Conservation (phyloP, 2,888 invertebrate genomes). For the Anodontia alba region DNA sequence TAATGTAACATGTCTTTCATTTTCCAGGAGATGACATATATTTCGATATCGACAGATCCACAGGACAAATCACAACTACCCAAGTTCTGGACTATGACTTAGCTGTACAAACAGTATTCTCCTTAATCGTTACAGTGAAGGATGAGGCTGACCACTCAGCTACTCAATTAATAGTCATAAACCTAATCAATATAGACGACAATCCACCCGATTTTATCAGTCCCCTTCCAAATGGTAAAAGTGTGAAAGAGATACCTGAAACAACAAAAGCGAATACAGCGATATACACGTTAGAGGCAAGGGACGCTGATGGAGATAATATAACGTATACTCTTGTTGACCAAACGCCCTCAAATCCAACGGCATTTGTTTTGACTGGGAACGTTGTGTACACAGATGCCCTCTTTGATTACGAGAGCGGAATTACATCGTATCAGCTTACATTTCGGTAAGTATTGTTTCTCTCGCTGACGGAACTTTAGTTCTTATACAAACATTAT, state of each 20-base stretch:
- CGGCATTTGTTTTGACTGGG: background rate
- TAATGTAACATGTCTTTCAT: too few relatives aligned
- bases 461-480: too few relatives aligned
- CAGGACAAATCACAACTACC: background rate
- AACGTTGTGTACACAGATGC: background rate
- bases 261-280: background rate
- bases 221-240: background rate
- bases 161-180: background rate
- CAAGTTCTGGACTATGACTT: background rate
- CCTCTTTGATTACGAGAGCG: background rate
- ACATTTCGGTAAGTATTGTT: background rate
- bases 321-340: background rate
- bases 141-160: background rate
- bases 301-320: background rate
- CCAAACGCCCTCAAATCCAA: background rate
- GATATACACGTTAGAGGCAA: background rate
- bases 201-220: background rate
- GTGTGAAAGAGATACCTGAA: background rate
- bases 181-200: background rate
- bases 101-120: background rate
- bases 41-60: background rate
- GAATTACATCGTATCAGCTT: background rate
- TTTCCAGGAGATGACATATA: background rate
- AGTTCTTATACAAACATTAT: too few relatives aligned
- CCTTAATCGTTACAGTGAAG: background rate